Evolutionary conservation across 1,140 invertebrate genomes (phyloP).

Genomic region (Apis dorsata): DNA sequence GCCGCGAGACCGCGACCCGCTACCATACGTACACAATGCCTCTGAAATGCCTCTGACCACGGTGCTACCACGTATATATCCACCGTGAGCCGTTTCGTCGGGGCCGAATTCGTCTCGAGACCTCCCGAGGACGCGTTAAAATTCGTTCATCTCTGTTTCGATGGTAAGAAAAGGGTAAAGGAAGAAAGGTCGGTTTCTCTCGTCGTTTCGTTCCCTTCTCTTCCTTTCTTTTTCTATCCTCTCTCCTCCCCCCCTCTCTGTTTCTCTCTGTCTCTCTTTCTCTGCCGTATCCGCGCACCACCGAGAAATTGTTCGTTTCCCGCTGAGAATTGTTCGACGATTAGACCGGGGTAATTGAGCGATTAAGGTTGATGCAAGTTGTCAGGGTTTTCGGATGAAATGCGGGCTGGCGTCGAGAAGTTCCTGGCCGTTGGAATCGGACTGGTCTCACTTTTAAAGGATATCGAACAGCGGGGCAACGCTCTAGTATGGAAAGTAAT

Average conservation of each 20-base stretch:
- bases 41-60: slow-evolving; percentile 56
- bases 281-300: background rate
- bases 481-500: background rate
- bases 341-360: slow-evolving; percentile 6
- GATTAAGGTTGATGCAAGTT: slow-evolving; percentile 7
- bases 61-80: slow-evolving; percentile 53
- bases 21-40: slow-evolving; percentile 76
- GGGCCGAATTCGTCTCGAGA: slow-evolving; percentile 42
- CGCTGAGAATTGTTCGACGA: slow-evolving; percentile 27
- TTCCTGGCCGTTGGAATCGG: background rate
- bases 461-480: background rate
- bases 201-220: no score
- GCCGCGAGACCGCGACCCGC: slow-evolving; percentile 72
- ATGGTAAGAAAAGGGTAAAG: background rate
- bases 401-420: background rate
- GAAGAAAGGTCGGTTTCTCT: background rate
- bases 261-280: background rate
- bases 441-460: background rate
- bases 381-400: slow-evolving; percentile 3
- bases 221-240: background rate
- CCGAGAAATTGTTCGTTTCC: slow-evolving; percentile 38
- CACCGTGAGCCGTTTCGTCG: slow-evolving; percentile 24
- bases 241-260: background rate
- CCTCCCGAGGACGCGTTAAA: slow-evolving; percentile 39
- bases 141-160: slow-evolving; percentile 30